phyloP scores from a whole-genome alignment of 2,797 vertebrate species.

The Peromyscus melanophrys region DNA sequence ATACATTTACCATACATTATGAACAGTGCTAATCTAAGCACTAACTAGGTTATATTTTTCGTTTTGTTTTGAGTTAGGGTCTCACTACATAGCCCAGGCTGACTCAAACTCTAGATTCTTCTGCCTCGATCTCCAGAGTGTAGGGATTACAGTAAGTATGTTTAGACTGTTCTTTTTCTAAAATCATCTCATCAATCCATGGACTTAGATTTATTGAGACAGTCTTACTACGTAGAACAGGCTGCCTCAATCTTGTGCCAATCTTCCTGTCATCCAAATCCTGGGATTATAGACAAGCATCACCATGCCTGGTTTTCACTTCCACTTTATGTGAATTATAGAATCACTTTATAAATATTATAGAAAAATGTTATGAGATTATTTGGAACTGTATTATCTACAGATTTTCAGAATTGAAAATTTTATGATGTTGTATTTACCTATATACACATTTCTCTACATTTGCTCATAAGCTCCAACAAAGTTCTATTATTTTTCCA shows the following conservation, averaged over 20 bases:
- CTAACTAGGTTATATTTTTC: neutral
- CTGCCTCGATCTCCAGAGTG: neutral
- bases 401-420: slow-evolving; percentile 16
- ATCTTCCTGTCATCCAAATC: neutral
- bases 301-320: neutral
- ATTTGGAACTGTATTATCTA: slow-evolving; percentile 42
- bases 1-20: slow-evolving; percentile 3
- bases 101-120: neutral
- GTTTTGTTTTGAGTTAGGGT: neutral
- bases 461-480: neutral
- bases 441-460: slow-evolving; percentile 3
- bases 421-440: slow-evolving; percentile 33
- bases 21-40: neutral
- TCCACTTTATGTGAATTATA: slow-evolving; percentile 55
- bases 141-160: neutral
- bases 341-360: slow-evolving; percentile 48
- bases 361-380: slow-evolving; percentile 26
- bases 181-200: neutral
- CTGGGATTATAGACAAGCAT: neutral
- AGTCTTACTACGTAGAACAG: neutral
- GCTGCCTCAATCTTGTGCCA: neutral
- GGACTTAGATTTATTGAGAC: neutral
- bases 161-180: neutral
- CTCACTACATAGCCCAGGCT: neutral
- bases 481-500: slow-evolving; percentile 43